phyloP scores from a whole-genome alignment of 1,140 invertebrate genomes.

The Halictus rubicundus region DNA sequence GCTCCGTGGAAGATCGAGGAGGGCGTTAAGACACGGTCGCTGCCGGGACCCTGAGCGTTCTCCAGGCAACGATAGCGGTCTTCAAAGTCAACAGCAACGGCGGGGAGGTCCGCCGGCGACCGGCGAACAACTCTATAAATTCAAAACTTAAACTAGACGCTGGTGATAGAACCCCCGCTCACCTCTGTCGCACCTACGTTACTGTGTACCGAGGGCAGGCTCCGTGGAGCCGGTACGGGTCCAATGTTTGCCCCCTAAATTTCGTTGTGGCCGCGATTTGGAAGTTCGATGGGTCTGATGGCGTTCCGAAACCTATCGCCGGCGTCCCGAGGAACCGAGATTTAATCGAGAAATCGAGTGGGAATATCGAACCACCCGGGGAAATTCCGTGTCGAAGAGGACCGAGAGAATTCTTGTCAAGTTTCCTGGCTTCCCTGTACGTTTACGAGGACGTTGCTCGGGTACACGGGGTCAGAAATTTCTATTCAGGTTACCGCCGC shows the following conservation, averaged over 20 bases:
- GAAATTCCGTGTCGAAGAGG: background rate
- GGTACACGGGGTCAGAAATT: background rate
- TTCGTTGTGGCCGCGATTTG: constrained; percentile 23
- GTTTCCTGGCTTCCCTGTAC: background rate
- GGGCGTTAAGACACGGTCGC: background rate
- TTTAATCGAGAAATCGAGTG: constrained; percentile 36
- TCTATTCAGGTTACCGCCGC: background rate
- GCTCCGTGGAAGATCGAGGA: background rate
- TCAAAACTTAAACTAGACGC: constrained; percentile 48
- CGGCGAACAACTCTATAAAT: constrained; percentile 51
- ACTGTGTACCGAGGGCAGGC: constrained; percentile 15
- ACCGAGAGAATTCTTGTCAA: background rate
- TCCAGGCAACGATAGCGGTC: background rate
- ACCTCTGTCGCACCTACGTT: constrained; percentile 14
- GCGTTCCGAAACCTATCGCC: constrained; percentile 3
- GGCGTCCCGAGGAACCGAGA: background rate
- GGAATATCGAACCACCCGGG: background rate
- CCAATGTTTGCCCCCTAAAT: constrained; percentile 49
- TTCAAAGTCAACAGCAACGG: constrained; percentile 19
- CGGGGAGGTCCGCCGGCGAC: background rate
- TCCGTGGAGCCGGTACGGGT: constrained; percentile 14
- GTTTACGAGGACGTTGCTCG: background rate
- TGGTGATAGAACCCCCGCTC: constrained; percentile 20
- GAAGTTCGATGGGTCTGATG: constrained; percentile 9
- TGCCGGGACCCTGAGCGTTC: background rate